Evolutionary conservation across 2,797 vertebrate genomes (phyloP), one percentile per base, ranked within the genome.

Genomic region (Prunella strophiata): DNA sequence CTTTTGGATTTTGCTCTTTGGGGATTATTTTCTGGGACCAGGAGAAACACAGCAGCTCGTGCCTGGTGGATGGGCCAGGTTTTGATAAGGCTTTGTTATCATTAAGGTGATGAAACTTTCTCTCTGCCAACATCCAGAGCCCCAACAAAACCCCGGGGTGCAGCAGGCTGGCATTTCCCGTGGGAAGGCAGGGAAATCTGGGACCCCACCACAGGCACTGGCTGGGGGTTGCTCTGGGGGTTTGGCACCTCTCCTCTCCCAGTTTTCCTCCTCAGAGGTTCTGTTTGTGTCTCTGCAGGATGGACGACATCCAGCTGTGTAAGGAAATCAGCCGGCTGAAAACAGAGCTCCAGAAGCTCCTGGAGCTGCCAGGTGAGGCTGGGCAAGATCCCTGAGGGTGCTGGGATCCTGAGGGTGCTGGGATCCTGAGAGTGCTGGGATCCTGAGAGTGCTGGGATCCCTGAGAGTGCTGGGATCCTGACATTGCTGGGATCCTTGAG

Each of bases 251-350:
- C 55, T 54, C 5, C 52, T 48, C 7, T 48, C 22, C 7, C 20
- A 8, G 20, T 7, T 17, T 38, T 32, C 11, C 40, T 20, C 47
- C 27, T 90, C 66, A n/a, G 50, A 10, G 43, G 20, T 34, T 57
- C 43, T 5, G 2, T 40, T 42, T 58, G 40, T 95, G 55, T 89
- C 58, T 54, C 68, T 10, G 25, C 95, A 99, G 99, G 99, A 99
- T 99, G 98, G 99, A 99, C 30, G 99, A 99, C 95, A 98, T 99
- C 91, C 98, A 99, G 96, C 98, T 99, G 20, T 99, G 99, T 75
- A 98, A 98, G 91, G 99, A 99, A 91, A 99, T 99, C 94, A 99
- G 98, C 16, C 89, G 97, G 43, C 98, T 99, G 94, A 99, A 99
- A 96, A 97, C 97, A 36, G 98, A 99, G 87, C 98, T 99, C 63